These are phyloP conservation scores for Cephus sareptanus DNA, from an alignment of 2,888 invertebrate genomes.

Conservation along the genomic window DNA sequence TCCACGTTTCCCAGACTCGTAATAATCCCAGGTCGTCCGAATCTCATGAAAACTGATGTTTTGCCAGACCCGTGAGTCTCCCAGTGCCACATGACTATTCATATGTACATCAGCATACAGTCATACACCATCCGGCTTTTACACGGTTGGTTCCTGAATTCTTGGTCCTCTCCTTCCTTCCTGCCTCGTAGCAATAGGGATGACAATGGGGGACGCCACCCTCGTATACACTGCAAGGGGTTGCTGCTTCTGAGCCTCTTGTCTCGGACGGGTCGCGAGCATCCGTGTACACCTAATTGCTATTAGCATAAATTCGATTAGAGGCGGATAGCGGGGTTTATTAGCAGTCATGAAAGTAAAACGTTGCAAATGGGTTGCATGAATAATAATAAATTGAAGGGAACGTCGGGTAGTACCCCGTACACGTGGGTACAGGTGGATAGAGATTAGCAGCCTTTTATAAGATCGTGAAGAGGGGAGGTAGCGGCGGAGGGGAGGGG, in stretches of 20 bases:
- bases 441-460: neutral
- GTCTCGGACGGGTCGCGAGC: constrained; percentile 17
- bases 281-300: constrained; percentile 46
- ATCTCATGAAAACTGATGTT: neutral
- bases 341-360: constrained; percentile 52
- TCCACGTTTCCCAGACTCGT: neutral
- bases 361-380: constrained; percentile 48
- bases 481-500: neutral
- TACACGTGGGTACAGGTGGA: neutral
- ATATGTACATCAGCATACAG: neutral
- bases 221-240: neutral
- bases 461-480: neutral
- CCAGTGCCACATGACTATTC: neutral
- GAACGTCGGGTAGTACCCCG: neutral
- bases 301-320: constrained; percentile 54
- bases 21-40: neutral
- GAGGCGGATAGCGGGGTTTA: constrained; percentile 42
- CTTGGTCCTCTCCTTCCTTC: neutral
- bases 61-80: neutral
- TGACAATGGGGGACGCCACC: neutral
- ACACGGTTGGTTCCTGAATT: neutral
- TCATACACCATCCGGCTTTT: neutral
- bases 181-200: neutral
- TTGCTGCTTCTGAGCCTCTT: constrained; percentile 5
- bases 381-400: constrained; percentile 39